A percentile compares a stretch with the other conserved stretches of the same genome.
Conservation (phyloP, 1,140 invertebrate genomes). For the Calephelis nemesis region DNA sequence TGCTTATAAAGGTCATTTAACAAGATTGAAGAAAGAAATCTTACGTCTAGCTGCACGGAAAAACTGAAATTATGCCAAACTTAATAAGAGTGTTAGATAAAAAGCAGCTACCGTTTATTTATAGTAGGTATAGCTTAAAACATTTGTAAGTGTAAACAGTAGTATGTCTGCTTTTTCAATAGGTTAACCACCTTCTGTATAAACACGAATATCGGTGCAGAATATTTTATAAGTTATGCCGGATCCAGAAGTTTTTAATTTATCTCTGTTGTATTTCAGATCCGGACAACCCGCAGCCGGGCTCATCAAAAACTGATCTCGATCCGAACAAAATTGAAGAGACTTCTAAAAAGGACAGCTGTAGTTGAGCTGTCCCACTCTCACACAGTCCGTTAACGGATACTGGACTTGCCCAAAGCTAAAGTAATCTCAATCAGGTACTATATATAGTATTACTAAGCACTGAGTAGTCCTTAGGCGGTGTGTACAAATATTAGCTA, state of each 20-base stretch:
- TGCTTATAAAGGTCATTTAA: too few relatives aligned
- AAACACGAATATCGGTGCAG: too few relatives aligned
- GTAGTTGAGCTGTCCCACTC: slow-evolving; percentile 62
- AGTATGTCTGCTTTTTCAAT: too few relatives aligned
- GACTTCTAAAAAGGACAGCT: slow-evolving; percentile 49
- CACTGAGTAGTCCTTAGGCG: slow-evolving; percentile 51
- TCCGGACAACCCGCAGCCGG: slow-evolving; percentile 49
- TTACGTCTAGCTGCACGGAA: too few relatives aligned
- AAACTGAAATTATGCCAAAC: too few relatives aligned
- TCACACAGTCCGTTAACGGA: slow-evolving; percentile 43
- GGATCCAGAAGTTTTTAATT: neutral
- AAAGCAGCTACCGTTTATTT: too few relatives aligned
- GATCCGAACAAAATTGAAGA: slow-evolving; percentile 47
- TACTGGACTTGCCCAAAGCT: slow-evolving; percentile 66
- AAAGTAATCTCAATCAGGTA: slow-evolving; percentile 71
- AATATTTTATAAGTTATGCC: too few relatives aligned
- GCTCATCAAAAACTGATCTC: slow-evolving; percentile 53
- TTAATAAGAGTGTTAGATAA: too few relatives aligned
- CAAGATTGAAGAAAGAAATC: too few relatives aligned
- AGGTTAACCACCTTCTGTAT: too few relatives aligned
- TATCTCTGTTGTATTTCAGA: slow-evolving; percentile 43
- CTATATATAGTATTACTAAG: slow-evolving; percentile 61
- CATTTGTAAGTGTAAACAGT: too few relatives aligned
- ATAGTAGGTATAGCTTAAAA: too few relatives aligned
- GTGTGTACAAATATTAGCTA: slow-evolving; percentile 43